Percentiles rank a stretch among this genome's conserved stretches.
These are phyloP conservation scores for Bibio marci DNA, from an alignment of 2,888 invertebrate genomes.

Conservation along the genomic window DNA sequence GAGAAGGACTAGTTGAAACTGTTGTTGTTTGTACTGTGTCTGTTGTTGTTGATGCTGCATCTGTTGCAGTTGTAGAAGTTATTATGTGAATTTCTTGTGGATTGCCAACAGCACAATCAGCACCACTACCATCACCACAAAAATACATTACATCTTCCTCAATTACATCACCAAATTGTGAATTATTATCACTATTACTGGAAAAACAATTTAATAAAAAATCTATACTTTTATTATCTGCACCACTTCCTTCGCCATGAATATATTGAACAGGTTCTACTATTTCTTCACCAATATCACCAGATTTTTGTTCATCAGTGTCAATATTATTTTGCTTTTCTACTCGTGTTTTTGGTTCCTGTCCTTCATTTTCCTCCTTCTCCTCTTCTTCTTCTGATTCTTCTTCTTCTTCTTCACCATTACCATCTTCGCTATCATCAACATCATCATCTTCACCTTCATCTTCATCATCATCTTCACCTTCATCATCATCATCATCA, in stretches of 20 bases:
- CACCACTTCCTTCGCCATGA: conserved; percentile 50
- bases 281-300: conserved; percentile 40
- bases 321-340: conserved; percentile 13
- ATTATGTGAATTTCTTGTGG: conserved; percentile 17
- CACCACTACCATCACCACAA: conserved; percentile 54
- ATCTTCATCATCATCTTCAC: conserved; percentile 3
- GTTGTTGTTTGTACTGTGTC: neutral
- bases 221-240: conserved; percentile 35
- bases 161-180: conserved; percentile 54
- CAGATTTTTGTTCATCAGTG: conserved; percentile 7
- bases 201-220: neutral
- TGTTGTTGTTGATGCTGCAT: neutral
- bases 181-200: neutral
- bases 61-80: neutral
- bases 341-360: conserved; percentile 21
- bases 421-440: conserved; percentile 12
- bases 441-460: conserved; percentile 21
- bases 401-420: conserved; percentile 11
- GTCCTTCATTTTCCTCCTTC: no score
- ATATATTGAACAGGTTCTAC: conserved; percentile 57
- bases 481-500: conserved; percentile 11
- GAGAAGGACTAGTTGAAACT: no score
- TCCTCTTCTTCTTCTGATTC: conserved; percentile 13
- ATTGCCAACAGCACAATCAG: conserved; percentile 58
- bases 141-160: conserved; percentile 54